Evolutionary conservation across 2,113 vertebrate genomes (phyloP).

Genomic region (Oreochromis spilurus): DNA sequence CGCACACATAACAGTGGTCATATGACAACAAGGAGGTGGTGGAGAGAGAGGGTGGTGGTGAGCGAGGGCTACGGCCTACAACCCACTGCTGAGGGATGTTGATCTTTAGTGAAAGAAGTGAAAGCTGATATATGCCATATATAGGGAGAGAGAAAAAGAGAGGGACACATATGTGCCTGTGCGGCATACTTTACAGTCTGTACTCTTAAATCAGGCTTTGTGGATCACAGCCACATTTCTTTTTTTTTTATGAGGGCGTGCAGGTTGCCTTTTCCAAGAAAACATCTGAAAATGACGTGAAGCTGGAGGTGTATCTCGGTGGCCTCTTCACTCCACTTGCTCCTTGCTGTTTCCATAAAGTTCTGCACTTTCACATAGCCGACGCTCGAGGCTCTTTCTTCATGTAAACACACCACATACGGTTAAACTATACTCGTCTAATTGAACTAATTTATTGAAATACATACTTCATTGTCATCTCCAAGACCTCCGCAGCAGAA

Average conservation of each 20-base stretch:
- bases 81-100: constrained; percentile 5
- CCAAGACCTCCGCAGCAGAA: neutral
- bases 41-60: constrained; percentile 26
- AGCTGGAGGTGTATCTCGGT: neutral
- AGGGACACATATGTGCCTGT: neutral
- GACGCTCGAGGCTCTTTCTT: neutral
- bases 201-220: neutral
- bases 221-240: neutral
- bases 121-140: neutral
- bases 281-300: neutral
- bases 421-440: neutral
- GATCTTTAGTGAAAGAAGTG: neutral
- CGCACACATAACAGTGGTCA: constrained; percentile 70
- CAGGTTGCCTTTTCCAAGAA: neutral
- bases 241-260: neutral
- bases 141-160: neutral
- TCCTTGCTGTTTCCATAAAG: neutral
- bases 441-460: neutral
- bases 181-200: neutral
- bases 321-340: neutral
- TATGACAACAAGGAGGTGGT: constrained; percentile 72
- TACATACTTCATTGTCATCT: neutral
- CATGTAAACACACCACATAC: neutral
- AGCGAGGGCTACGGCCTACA: constrained; percentile 25
- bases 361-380: neutral